Conservation (phyloP, 2,113 vertebrate genomes). For the Halichoeres trimaculatus region DNA sequence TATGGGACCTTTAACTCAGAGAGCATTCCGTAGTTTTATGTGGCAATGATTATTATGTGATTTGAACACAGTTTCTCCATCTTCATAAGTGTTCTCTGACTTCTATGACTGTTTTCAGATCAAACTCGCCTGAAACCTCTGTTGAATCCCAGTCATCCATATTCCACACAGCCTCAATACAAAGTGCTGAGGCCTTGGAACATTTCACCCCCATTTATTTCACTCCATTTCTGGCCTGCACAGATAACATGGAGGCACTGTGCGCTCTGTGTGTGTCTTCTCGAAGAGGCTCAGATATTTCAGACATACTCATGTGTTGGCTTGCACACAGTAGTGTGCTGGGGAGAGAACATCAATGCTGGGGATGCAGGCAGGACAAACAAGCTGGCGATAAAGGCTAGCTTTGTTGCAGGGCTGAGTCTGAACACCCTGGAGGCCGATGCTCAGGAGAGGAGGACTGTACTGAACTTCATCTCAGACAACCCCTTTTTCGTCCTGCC, state of each 20-base stretch:
- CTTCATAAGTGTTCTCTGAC: conserved; percentile 6
- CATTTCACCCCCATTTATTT: conserved; percentile 11
- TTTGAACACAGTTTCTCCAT: neutral
- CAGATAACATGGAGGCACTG: conserved; percentile 47
- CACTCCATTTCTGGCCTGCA: conserved; percentile 27
- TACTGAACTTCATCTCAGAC: conserved; percentile 54
- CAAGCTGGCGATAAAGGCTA: conserved; percentile 59
- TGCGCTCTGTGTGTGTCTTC: conserved; percentile 26
- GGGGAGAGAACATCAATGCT: conserved; percentile 52
- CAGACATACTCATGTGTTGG: conserved; percentile 37
- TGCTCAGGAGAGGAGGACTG: conserved; percentile 36
- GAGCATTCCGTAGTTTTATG: neutral
- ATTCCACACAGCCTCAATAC: conserved; percentile 1
- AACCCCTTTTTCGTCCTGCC: conserved; percentile 29
- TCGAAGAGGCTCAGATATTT: conserved; percentile 35
- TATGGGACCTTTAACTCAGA: too few relatives aligned
- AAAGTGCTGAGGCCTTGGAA: neutral
- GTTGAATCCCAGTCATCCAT: conserved; percentile 16
- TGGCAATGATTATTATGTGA: neutral
- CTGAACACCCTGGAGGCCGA: conserved; percentile 57
- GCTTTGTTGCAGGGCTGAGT: conserved; percentile 57
- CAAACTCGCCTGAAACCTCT: neutral
- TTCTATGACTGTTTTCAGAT: neutral
- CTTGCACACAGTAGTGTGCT: conserved; percentile 35
- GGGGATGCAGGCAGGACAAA: conserved; percentile 59